Base-by-base conservation (phyloP, 2,113 vertebrate species). In the Diglossa brunneiventris region DNA sequence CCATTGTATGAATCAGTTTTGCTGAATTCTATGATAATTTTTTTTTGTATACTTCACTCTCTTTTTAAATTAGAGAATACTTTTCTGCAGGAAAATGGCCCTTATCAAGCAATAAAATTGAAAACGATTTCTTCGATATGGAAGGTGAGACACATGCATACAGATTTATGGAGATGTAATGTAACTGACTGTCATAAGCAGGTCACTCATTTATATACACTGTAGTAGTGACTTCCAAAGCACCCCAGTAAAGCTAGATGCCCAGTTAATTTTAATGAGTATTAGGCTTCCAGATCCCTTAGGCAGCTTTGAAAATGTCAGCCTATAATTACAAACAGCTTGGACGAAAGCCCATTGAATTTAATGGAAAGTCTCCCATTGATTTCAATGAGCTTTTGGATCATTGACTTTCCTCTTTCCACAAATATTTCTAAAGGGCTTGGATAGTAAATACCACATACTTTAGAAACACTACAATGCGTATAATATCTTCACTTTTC, bases 301-400 rank as follows among this genome's bases (percentile, higher is more conserved):
- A 93, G 68, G 86, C 91, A 86, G 92, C 81, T 92, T 79, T 94
- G 80, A 94, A 95, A 97, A 97, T 94, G 75, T 96, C 94, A 96
- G 27, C 31, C 69, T 90, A 30, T 95, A 92, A 96, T 95, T 94
- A 52, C 81, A 83, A 94, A 67, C 33, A 59, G 30, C 82, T 91
- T 95, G 93, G 94, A 95, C 5, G 20, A 76, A 88, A 80, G 67
- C 91, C 91, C 55, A n/a, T 35, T 74, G 87, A 95, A 90, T 89
- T 89, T 94, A 95, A 85, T 77, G 72, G 91, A 83, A 96, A 90
- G 10, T 87, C 46, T 77, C 78, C 78, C 87, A 93, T 80, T 92
- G 94, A 96, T 93, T 96, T 90, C 78, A 85, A 28, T 69, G 67
- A 83, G 82, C 59, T 93, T 91, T 95, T 82, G 91, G 74, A 91